Evolutionary conservation across 2,797 vertebrate genomes (phyloP).

Genomic region (Cuculus canorus): DNA sequence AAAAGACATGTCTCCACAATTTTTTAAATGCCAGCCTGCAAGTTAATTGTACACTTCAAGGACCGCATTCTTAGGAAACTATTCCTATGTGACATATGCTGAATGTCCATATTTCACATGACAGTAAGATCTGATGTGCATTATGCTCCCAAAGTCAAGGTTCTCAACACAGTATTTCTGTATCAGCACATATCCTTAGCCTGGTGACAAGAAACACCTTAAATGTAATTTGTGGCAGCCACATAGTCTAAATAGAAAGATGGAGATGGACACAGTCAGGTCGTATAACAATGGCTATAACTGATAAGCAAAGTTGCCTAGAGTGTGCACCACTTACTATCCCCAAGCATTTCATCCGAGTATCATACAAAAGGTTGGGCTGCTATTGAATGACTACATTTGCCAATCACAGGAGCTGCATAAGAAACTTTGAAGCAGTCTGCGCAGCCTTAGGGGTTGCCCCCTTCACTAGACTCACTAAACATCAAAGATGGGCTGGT

Average conservation of each 20-base stretch:
- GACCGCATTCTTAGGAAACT: background rate
- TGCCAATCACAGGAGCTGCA: background rate
- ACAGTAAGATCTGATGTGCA: background rate
- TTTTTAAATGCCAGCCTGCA: background rate
- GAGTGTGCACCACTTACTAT: accelerated
- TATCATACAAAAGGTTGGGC: background rate
- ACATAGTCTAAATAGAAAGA: background rate
- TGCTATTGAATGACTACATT: background rate
- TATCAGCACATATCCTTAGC: background rate
- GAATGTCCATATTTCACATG: background rate
- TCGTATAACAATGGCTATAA: background rate
- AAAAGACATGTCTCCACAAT: background rate
- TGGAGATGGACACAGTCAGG: background rate
- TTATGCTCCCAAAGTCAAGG: background rate
- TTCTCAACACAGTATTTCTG: background rate
- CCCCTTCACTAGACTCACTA: background rate
- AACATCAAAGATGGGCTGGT: background rate
- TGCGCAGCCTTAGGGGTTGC: background rate
- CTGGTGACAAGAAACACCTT: background rate
- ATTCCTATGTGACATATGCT: background rate
- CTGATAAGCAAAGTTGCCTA: background rate
- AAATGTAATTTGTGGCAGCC: background rate
- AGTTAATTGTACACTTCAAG: background rate
- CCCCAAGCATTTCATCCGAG: background rate
- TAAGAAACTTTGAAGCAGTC: background rate